Conservation (phyloP, 2,888 invertebrate genomes). For the Metopia argyrocephala region DNA sequence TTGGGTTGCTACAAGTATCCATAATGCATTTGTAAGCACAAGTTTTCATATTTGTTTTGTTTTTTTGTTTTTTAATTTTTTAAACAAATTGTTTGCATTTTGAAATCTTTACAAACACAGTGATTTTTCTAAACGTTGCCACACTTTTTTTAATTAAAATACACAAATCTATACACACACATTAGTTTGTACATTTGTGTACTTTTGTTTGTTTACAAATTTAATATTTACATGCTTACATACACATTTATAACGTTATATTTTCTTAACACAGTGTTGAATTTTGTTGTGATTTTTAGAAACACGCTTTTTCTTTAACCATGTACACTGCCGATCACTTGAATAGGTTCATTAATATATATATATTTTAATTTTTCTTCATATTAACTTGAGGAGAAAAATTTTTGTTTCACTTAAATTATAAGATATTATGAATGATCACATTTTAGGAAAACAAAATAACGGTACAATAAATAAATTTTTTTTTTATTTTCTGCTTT, state of each 20-base stretch:
- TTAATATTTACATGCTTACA: slow-evolving; percentile 21
- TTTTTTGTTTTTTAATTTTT: slow-evolving; percentile 21
- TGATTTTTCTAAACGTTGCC: background rate
- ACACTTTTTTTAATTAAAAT: background rate
- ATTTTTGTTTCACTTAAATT: too few species aligned
- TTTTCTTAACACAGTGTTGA: slow-evolving; percentile 58
- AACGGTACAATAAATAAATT: too few species aligned
- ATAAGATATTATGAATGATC: too few species aligned
- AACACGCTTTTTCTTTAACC: too few species aligned
- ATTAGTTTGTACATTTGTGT: slow-evolving; percentile 25
- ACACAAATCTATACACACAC: background rate
- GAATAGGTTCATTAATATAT: too few species aligned
- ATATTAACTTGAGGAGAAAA: too few species aligned
- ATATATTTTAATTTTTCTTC: too few species aligned
- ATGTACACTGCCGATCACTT: too few species aligned
- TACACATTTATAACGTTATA: slow-evolving; percentile 5
- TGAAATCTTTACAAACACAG: slow-evolving; percentile 3
- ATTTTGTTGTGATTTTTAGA: too few species aligned
- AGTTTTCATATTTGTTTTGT: slow-evolving; percentile 21
- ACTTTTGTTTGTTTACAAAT: slow-evolving; percentile 40
- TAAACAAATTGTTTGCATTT: slow-evolving; percentile 51
- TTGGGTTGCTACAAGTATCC: too few species aligned
- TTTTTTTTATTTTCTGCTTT: too few species aligned
- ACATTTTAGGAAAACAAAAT: too few species aligned
- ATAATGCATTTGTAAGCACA: slow-evolving; percentile 41